Evolutionary conservation across 2,113 vertebrate species (phyloP), one percentile per base, ranked within the genome.

Genomic region (Chaetura pelagica): DNA sequence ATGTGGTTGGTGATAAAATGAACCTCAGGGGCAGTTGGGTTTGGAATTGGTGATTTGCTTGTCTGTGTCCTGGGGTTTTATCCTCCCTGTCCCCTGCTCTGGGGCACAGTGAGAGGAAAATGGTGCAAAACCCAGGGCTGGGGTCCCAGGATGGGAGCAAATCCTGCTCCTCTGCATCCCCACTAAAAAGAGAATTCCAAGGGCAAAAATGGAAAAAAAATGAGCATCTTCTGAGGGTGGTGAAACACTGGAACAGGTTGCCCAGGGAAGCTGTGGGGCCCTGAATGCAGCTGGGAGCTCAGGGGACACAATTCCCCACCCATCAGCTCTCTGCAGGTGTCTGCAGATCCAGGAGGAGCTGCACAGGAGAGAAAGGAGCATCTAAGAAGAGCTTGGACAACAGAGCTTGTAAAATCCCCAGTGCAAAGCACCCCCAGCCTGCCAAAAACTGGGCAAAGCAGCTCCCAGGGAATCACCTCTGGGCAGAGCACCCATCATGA

Each of bases 1-100:
- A 1, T 3, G 46, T 0, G 5, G 46, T 12, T 34, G 51, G 87
- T 0, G 38, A 51, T 10, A 22, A 24, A 78, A 34, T 0, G 29
- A 30, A 63, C 2, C 4, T 58, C 1, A 12, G 55, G 75, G 40
- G 24, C 26, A 5, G 52, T 52, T 59, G 66, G 15, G 52, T 67
- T 52, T 63, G 26, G 7, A 29, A 2, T 13, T 4, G 20, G 3
- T 0, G 9, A 7, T 42, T 57, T 26, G 48, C 64, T 78, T 78
- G 42, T 8, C 51, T 54, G 42, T 4, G 4, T 1, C 38, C 52
- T 15, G 34, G 32, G 29, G 7, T 84, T 46, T 66, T 26, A 2
- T 34, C 44, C 17, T 24, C 32, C 5, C 1, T 38, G 23, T 61
- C 78, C 3, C 61, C 38, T 18, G 81, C 89, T 57, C 58, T 2